Percentiles rank a stretch among this genome's conserved stretches.
Evolutionary conservation across 2,888 invertebrate species (phyloP).

Genomic region (Rosalia funebris): DNA sequence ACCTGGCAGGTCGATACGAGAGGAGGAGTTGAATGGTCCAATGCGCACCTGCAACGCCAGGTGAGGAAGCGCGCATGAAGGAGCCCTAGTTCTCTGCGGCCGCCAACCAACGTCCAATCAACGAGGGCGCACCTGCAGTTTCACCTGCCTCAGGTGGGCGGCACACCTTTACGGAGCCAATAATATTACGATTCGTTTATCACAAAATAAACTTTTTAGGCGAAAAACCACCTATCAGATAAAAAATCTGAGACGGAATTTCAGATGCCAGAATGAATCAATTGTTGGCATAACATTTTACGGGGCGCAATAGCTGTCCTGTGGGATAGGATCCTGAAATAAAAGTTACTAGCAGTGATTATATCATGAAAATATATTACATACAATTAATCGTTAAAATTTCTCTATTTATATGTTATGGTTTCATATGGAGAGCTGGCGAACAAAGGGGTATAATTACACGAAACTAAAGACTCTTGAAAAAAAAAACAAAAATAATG

Average conservation of each 20-base stretch:
- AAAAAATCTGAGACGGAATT: not conserved
- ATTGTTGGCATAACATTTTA: too few species aligned
- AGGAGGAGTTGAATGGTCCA: conserved; percentile 58
- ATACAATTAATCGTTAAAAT: too few species aligned
- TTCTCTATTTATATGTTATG: too few species aligned
- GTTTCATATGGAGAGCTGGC: too few species aligned
- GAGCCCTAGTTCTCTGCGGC: conserved; percentile 33
- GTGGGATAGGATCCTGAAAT: too few species aligned
- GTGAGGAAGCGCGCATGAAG: conserved; percentile 57
- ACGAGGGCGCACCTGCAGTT: conserved; percentile 48
- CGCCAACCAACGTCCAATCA: conserved; percentile 46
- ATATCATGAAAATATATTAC: too few species aligned
- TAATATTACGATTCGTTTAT: conserved; percentile 36
- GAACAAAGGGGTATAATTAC: too few species aligned
- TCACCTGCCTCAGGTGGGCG: conserved; percentile 58
- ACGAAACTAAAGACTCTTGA: too few species aligned
- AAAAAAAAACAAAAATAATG: too few species aligned
- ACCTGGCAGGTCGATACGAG: conserved; percentile 62
- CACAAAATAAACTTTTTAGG: conserved; percentile 17
- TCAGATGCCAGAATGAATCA: too few species aligned
- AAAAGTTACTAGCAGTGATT: too few species aligned
- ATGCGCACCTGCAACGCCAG: conserved; percentile 58
- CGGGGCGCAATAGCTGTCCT: too few species aligned
- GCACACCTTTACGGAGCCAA: conserved; percentile 47
- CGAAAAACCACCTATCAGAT: not conserved